Percentiles rank a stretch among this genome's conserved stretches.
These are phyloP conservation scores for Drosophila greeni DNA, from an alignment of 2,888 invertebrate species.

Conservation along the genomic window DNA sequence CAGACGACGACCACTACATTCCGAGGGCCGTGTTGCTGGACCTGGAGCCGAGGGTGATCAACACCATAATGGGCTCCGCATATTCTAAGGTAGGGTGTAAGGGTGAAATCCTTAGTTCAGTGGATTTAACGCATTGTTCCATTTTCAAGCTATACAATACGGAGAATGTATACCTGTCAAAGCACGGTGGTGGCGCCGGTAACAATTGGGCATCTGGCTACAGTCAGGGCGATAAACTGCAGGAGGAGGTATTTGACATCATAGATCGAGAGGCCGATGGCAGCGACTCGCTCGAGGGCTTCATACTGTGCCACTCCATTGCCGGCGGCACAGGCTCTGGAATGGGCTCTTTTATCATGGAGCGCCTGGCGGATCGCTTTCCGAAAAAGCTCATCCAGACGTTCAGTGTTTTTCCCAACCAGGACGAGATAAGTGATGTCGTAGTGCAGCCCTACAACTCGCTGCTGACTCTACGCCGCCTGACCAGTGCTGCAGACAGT, in stretches of 20 bases:
- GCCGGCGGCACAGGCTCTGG: slow-evolving; percentile 99
- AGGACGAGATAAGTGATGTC: slow-evolving; percentile 97
- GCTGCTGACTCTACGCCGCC: slow-evolving; percentile 92
- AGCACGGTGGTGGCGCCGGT: slow-evolving; percentile 99
- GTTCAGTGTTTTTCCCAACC: slow-evolving; percentile 99
- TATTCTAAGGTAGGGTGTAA: slow-evolving; percentile 87
- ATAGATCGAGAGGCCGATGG: slow-evolving; percentile 99
- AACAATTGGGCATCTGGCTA: slow-evolving; percentile 99
- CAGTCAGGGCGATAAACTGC: slow-evolving; percentile 93
- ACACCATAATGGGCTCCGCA: slow-evolving; percentile 96
- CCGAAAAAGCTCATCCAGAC: slow-evolving; percentile 99
- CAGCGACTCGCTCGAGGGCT: slow-evolving; percentile 98
- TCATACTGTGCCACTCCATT: slow-evolving; percentile 98
- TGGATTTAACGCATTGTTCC: not conserved
- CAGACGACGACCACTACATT: slow-evolving; percentile 99
- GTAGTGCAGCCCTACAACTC: slow-evolving; percentile 99
- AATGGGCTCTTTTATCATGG: slow-evolving; percentile 97
- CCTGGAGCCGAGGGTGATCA: slow-evolving; percentile 98
- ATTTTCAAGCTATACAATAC: slow-evolving; percentile 91
- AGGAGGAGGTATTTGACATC: slow-evolving; percentile 98
- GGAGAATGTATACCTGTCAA: slow-evolving; percentile 97
- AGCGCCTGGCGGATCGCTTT: slow-evolving; percentile 94
- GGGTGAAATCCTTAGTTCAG: not conserved
- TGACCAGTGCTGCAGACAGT: slow-evolving; percentile 97
- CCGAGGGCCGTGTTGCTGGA: slow-evolving; percentile 97